Base-by-base conservation (phyloP, 2,113 vertebrate species). In the Fregetta grallaria region DNA sequence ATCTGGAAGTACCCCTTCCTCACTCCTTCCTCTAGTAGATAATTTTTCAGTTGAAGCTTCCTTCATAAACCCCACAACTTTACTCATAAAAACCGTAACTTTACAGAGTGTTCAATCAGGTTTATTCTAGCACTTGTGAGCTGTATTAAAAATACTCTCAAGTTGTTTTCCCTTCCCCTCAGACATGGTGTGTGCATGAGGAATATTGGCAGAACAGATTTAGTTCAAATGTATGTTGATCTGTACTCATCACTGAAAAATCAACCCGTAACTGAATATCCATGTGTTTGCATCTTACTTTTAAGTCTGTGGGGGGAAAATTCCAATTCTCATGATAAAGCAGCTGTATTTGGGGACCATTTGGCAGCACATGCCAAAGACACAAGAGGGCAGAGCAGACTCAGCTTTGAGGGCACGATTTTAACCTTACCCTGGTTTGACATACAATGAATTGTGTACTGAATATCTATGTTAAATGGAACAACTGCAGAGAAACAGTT, bases 371-470 rank as follows among this genome's bases (percentile, higher is more conserved):
- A 50, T 79, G 90, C n/a, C 66, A 50, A 87, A 87, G 89, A 96
- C 96, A 95, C 92, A 96, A 97, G 97, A 95, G 95, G 97, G 96
- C 96, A 97, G 91, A 95, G 71, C 50, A 95, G 63, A 63, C 58
- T 91, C 68, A 92, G 84, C 66, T 88, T 89, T 91, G 59, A 68
- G n/a, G 70, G 42, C 55, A 90, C 1, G 3, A 78, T 81, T 91
- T 72, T 76, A 85, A 91, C 32, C 29, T 90, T 76, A 63, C 27
- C 8, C 29, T 18, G n/a, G 30, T 12, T 56, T 78, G 77, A 89
- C 47, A 58, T 20, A 23, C 17, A 50, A 70, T 58, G 38, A 88
- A 42, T 34, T 61, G 71, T 22, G 11, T 29, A 81, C 13, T 1
- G 2, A 78, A 0, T 73, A 36, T 45, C 36, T 79, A 30, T 9